phyloP scores from a whole-genome alignment of 2,113 vertebrate species.

The Diadophis punctatus region DNA sequence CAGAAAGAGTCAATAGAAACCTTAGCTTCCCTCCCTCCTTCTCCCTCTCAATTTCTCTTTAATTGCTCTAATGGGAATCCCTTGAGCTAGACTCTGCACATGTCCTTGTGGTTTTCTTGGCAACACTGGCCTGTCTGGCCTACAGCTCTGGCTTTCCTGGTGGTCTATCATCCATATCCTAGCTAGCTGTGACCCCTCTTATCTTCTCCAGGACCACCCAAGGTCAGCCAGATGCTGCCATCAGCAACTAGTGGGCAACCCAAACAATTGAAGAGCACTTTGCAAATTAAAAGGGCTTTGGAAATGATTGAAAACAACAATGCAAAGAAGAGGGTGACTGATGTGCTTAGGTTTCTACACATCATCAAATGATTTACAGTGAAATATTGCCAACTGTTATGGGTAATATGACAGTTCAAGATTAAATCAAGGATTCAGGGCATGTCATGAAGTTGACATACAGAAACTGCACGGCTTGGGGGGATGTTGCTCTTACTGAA shows the following conservation, averaged over 20 bases:
- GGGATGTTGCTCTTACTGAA: slow-evolving; percentile 56
- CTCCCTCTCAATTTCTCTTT: neutral
- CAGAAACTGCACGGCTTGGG: slow-evolving; percentile 42
- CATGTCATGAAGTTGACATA: slow-evolving; percentile 69
- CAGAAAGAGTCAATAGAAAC: neutral
- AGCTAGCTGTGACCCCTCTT: neutral
- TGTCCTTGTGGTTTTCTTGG: neutral
- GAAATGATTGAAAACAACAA: slow-evolving; percentile 33
- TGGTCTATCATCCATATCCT: neutral
- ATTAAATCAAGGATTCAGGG: slow-evolving; percentile 54
- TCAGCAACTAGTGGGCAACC: neutral
- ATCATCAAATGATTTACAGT: slow-evolving; percentile 52
- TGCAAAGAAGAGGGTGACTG: neutral
- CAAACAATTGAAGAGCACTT: neutral
- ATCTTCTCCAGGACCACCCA: neutral
- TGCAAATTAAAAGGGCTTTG: slow-evolving; percentile 3
- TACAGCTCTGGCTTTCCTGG: neutral
- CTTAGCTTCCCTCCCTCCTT: neutral
- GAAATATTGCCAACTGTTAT: slow-evolving; percentile 47
- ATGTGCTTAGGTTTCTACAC: slow-evolving; percentile 25
- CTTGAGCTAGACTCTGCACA: neutral
- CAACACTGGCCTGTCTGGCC: neutral
- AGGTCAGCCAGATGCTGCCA: neutral
- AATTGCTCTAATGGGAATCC: neutral
- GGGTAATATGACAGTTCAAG: slow-evolving; percentile 57